A percentile compares a stretch with the other conserved stretches of the same genome.
These are phyloP conservation scores for Ptychobarbus kaznakovi DNA, from an alignment of 2,797 vertebrate species.

Conservation along the genomic window DNA sequence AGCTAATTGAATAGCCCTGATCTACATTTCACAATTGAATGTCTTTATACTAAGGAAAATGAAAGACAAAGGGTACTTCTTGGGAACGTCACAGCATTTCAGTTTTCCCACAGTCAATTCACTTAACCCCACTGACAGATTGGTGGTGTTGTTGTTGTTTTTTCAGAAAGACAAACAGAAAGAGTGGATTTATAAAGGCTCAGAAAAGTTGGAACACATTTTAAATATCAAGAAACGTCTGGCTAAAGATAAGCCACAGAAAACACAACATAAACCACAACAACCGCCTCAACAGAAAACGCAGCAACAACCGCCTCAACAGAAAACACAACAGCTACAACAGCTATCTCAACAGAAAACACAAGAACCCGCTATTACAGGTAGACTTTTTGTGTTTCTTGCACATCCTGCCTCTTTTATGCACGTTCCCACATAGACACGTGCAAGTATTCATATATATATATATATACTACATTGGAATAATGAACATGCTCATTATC, in stretches of 20 bases:
- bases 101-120: neutral
- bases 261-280: slow-evolving; percentile 61
- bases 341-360: no score
- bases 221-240: slow-evolving; percentile 81
- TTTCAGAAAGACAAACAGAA: slow-evolving; percentile 81
- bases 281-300: neutral
- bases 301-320: neutral
- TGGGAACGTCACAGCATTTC: neutral
- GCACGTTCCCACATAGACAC: neutral
- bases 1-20: neutral
- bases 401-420: neutral
- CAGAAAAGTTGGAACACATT: slow-evolving; percentile 85
- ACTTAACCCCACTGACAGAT: neutral
- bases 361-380: neutral
- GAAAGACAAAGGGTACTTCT: neutral
- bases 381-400: neutral
- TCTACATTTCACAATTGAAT: neutral
- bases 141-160: neutral
- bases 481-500: neutral
- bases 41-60: neutral
- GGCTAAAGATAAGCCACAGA: slow-evolving; percentile 65
- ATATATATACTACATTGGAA: neutral
- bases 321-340: no score
- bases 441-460: no score
- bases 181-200: slow-evolving; percentile 91